Conservation (phyloP, 2,113 vertebrate species). For the Pantherophis guttatus region DNA sequence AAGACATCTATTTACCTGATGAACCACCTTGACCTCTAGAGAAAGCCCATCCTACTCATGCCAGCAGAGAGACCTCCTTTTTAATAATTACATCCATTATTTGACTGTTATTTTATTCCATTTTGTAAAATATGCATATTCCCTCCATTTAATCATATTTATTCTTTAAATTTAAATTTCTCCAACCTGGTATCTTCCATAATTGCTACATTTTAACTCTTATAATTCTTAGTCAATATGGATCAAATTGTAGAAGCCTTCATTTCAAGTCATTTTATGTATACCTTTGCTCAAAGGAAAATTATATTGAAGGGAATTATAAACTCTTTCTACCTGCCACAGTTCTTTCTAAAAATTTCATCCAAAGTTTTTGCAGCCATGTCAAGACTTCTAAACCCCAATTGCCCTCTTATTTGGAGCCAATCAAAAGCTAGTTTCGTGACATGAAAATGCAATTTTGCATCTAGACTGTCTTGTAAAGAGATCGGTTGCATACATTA, state of each 20-base stretch:
- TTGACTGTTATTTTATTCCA: not conserved
- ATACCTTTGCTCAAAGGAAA: not conserved
- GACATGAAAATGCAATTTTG: constrained; percentile 10
- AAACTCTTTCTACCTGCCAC: not conserved
- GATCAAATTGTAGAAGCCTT: not conserved
- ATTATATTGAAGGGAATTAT: not conserved
- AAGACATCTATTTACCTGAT: not conserved
- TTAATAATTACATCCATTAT: not conserved
- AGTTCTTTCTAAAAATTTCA: not conserved
- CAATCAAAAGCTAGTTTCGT: constrained; percentile 7
- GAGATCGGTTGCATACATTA: not conserved
- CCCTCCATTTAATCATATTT: not conserved
- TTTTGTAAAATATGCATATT: not conserved
- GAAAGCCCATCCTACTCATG: not conserved
- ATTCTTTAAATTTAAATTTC: not conserved
- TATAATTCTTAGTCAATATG: not conserved
- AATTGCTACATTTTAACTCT: not conserved
- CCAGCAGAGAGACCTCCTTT: not conserved
- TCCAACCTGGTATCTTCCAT: not conserved
- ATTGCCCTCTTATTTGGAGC: constrained; percentile 8
- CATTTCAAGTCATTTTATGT: not conserved
- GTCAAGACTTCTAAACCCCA: constrained; percentile 7
- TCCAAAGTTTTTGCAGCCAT: constrained; percentile 11
- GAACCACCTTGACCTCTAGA: not conserved
- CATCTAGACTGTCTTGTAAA: not conserved